Percentiles rank a stretch among this genome's conserved stretches.
Evolutionary conservation across 2,113 vertebrate species (phyloP).

Genomic region (Hippocampus zosterae): DNA sequence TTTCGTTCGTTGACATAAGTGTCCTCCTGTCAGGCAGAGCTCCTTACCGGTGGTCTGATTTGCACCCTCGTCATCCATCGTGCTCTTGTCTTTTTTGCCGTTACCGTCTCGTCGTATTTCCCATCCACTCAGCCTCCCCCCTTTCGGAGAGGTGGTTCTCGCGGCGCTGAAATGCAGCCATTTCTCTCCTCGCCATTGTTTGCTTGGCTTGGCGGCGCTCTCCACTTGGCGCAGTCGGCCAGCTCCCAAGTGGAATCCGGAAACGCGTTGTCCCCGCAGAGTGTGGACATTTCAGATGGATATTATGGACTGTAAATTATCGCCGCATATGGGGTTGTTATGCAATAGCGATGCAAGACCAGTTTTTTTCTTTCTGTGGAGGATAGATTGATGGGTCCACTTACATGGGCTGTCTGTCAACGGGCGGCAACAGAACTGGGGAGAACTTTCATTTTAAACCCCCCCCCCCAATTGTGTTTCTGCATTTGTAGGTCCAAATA

Average conservation of each 20-base stretch:
- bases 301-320: constrained; percentile 22
- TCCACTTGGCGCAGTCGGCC: constrained; percentile 27
- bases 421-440: neutral
- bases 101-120: constrained; percentile 33
- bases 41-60: constrained; percentile 29
- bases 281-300: constrained; percentile 12
- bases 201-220: constrained; percentile 38
- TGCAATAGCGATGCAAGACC: neutral
- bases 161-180: constrained; percentile 15
- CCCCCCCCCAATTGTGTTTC: neutral
- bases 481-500: constrained; percentile 84
- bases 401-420: constrained; percentile 1
- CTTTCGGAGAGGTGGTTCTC: constrained; percentile 32
- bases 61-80: constrained; percentile 51
- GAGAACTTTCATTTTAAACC: neutral
- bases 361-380: neutral
- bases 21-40: neutral
- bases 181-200: constrained; percentile 34
- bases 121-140: constrained; percentile 38
- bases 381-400: neutral
- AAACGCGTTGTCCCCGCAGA: constrained; percentile 33
- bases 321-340: constrained; percentile 10
- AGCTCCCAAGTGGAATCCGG: constrained; percentile 28
- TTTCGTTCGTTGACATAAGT: neutral
- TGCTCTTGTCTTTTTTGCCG: constrained; percentile 28